Evolutionary conservation across 2,888 invertebrate genomes (phyloP), one percentile per base, ranked within the genome.

Genomic region (Drosophila parthenogenetica): DNA sequence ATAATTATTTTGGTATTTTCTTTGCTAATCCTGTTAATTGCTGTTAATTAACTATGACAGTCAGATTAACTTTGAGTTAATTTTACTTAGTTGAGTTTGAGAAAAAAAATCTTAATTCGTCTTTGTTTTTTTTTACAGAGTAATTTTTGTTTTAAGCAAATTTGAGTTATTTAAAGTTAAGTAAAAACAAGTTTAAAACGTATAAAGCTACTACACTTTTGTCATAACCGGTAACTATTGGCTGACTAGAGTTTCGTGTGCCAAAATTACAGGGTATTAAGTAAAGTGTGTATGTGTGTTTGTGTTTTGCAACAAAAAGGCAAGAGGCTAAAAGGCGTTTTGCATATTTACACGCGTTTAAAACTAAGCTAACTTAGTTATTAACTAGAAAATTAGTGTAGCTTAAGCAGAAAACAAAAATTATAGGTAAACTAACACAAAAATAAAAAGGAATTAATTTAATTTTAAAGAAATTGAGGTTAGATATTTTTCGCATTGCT

Each of bases 41-140:
- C 17, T 57, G 58, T 54, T 54, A 70, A 71, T 67, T 81, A 79
- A 75, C 75, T 79, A 63, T 75, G 75, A 78, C 75, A 79, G 69
- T 79, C 66, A 53, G 79, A 73, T 77, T 78, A 78, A 78, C 77
- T 67, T 73, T 55, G 37, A 79, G 79, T 78, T 75, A 78, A 73
- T 73, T 29, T 73, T 55, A 51, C 65, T 68, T 51, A 68, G 77
- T 71, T 73, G 45, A 67, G 25, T 14, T 19, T 57, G 8, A 48
- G 7, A 32, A 53, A 37, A 53, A 17, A 16, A 16, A n/a, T n/a
- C n/a, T 37, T 59, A 35, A 35, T 42, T n/a, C 35, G 42, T 19
- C 40, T 3, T 13, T 25, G 1, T 14, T 25, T 13, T 25, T 13
- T 35, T 51, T 22, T 35, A 13, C 35, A 35, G 8, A 29, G 29